Base-by-base conservation (phyloP, 1,140 invertebrate genomes). In the Cecropterus lyciades region DNA sequence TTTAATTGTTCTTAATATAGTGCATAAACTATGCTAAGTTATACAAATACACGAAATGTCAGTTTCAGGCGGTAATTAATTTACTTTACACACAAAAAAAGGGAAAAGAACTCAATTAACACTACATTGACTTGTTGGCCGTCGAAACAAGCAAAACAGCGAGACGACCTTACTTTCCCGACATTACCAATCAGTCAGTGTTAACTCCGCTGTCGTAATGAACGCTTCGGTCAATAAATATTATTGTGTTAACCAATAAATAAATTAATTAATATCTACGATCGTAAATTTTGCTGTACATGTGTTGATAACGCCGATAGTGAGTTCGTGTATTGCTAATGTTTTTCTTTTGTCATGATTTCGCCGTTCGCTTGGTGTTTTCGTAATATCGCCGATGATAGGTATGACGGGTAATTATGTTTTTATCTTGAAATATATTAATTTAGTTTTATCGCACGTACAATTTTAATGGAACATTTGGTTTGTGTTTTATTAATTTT, bases 141-240 rank as follows among this genome's bases (percentile, higher is more conserved):
- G 48, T 51, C 48, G n/a, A 14, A 51, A 14, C 9, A 15, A 56
- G 0, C 33, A n/a, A 56, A 27, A 5, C 8, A 56, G 16, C 30
- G 14, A 49, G 15, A 57, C 8, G 48, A 57, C 33, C 48, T 60
- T 43, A 59, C 56, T 60, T 60, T 60, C 56, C 17, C 17, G 20
- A 52, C 30, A 48, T 16, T 53, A 27, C 37, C 16, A 42, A 30
- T 40, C 82, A 30, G 27, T 16, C 56, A 60, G 43, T 96, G 96
- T 75, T 98, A 97, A 79, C 97, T 98, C 91, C 96, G 98, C 84
- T 97, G 96, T 82, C 98, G 16, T 3, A 27, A 10, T 45, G 60
- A 55, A 43, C 55, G 65, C 37, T 1, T 9, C 7, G n/a, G n/a
- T 20, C 17, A 14, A 3, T 27, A 7, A 33, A 7, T 14, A 37